phyloP scores from a whole-genome alignment of 2,113 vertebrate species.

The Ciconia stormi region DNA sequence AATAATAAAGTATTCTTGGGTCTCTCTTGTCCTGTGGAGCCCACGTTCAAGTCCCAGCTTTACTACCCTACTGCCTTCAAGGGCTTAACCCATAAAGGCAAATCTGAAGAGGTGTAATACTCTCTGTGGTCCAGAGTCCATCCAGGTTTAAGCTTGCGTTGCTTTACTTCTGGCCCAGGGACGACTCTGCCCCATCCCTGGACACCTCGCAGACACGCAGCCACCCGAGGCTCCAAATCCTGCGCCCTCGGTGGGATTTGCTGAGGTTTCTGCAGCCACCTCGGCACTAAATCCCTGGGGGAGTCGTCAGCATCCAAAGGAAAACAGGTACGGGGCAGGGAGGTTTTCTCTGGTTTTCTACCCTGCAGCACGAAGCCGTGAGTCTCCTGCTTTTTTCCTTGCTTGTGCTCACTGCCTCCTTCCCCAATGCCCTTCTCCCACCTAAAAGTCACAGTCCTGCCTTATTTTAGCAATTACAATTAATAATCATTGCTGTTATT shows the following conservation, averaged over 20 bases:
- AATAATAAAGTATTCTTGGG: background rate
- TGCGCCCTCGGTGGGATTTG: background rate
- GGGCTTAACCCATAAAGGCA: background rate
- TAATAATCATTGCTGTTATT: background rate
- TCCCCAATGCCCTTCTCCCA: background rate
- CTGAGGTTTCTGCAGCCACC: background rate
- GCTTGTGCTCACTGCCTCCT: too few relatives aligned
- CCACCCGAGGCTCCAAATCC: background rate
- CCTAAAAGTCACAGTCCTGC: background rate
- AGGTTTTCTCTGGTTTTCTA: background rate
- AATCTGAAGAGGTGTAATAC: background rate
- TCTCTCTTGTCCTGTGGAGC: fast-evolving
- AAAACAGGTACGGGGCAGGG: background rate
- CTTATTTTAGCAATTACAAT: too few relatives aligned
- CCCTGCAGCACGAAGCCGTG: background rate
- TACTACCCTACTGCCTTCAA: background rate
- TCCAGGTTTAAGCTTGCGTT: background rate
- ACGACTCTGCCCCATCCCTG: background rate
- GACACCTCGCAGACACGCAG: background rate
- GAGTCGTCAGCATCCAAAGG: background rate
- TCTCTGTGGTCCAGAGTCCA: fast-evolving
- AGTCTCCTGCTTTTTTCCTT: background rate
- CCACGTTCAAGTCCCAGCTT: background rate
- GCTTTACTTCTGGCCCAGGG: background rate
- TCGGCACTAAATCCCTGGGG: background rate